Conservation (phyloP, 2,888 invertebrate genomes). For the Carabus problematicus region DNA sequence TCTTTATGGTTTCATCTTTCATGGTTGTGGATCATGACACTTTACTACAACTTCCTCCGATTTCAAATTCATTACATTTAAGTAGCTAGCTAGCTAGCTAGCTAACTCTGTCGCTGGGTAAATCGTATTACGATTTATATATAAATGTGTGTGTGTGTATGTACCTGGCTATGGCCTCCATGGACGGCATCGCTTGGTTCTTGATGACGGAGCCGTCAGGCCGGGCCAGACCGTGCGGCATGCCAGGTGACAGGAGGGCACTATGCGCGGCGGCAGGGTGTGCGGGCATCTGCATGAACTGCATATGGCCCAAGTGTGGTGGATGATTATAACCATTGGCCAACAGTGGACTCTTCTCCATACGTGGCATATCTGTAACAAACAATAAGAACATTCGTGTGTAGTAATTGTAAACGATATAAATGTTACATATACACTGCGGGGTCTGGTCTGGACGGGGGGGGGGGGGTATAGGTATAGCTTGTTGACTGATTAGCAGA, state of each 20-base stretch:
- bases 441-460: background rate
- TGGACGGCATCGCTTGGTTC: constrained; percentile 83
- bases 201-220: constrained; percentile 86
- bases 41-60: no score
- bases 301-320: constrained; percentile 91
- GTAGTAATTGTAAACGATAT: no score
- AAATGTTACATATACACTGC: background rate
- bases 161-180: constrained; percentile 93
- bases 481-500: constrained; percentile 4
- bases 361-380: constrained; percentile 79
- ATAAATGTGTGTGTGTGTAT: no score
- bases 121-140: no score
- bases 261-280: constrained; percentile 71
- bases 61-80: constrained; percentile 1
- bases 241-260: constrained; percentile 88
- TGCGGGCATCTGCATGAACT: constrained; percentile 90
- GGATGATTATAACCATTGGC: constrained; percentile 96
- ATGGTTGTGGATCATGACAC: no score
- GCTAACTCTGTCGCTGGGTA: no score
- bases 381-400: constrained; percentile 16
- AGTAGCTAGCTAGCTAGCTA: no score
- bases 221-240: constrained; percentile 84
- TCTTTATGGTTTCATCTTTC: no score
- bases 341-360: constrained; percentile 91
- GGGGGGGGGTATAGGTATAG: background rate